Evolutionary conservation across 2,888 invertebrate genomes (phyloP).

Genomic region (Mesorhabditis spiculigera): DNA sequence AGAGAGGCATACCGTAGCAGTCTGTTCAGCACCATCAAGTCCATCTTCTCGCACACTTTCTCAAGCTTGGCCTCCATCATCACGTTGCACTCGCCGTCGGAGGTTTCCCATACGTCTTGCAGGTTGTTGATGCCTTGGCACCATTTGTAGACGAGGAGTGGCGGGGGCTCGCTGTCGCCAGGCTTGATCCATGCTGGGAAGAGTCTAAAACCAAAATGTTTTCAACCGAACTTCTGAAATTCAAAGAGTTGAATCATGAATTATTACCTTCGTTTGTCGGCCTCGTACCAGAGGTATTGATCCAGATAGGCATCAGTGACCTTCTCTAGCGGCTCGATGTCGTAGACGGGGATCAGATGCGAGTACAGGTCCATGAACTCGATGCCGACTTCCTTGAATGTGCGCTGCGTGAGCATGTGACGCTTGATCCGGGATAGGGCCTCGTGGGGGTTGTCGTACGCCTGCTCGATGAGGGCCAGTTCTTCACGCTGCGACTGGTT

Average conservation of each 20-base stretch:
- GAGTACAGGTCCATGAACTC: constrained; percentile 99
- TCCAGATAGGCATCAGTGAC: constrained; percentile 99
- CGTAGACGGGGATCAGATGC: constrained; percentile 96
- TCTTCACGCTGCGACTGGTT: constrained; percentile 99
- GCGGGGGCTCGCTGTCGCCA: constrained; percentile 91
- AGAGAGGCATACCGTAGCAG: constrained; percentile 69
- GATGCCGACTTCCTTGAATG: constrained; percentile 76
- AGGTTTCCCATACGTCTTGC: constrained; percentile 97
- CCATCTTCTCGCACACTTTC: constrained; percentile 99
- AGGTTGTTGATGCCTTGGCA: constrained; percentile 70
- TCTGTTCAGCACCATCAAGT: constrained; percentile 92
- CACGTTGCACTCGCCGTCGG: constrained; percentile 97
- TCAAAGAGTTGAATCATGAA: not conserved
- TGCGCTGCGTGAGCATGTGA: constrained; percentile 90
- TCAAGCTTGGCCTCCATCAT: constrained; percentile 93
- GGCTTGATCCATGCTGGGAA: constrained; percentile 99
- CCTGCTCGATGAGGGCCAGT: constrained; percentile 95
- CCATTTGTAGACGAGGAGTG: constrained; percentile 84
- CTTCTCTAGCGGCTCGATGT: constrained; percentile 97
- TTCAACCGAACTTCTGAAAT: too few species aligned
- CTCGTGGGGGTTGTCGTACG: constrained; percentile 99
- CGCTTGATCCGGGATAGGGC: constrained; percentile 97
- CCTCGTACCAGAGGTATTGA: constrained; percentile 96
- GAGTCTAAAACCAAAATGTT: constrained; percentile 63
- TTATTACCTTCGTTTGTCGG: constrained; percentile 76